These are phyloP conservation scores for Silvanus unidentatus DNA, from an alignment of 2,888 invertebrate genomes.

Conservation along the genomic window DNA sequence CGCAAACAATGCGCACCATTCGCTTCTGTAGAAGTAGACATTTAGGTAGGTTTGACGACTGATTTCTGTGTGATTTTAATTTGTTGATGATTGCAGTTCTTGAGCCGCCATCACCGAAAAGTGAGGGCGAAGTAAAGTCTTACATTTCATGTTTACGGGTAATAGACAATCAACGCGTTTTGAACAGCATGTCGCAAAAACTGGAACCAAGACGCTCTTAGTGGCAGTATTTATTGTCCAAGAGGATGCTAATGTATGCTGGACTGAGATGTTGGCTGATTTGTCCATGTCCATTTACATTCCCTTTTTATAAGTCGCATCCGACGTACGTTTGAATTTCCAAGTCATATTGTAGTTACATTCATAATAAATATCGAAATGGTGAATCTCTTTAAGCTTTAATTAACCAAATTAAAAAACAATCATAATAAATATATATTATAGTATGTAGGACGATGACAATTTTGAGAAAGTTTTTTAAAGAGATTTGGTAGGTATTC, in stretches of 20 bases:
- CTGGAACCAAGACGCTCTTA: slow-evolving; percentile 60
- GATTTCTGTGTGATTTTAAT: background rate
- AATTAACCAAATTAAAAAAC: too few relatives aligned
- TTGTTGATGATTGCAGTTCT: slow-evolving; percentile 56
- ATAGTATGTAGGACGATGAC: too few relatives aligned
- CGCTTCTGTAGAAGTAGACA: slow-evolving; percentile 68
- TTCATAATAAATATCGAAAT: background rate
- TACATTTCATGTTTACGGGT: slow-evolving; percentile 68
- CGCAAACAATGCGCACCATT: slow-evolving; percentile 72
- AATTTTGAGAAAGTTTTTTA: too few relatives aligned
- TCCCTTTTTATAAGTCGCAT: slow-evolving; percentile 22
- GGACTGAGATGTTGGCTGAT: slow-evolving; percentile 26
- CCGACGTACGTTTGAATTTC: slow-evolving; percentile 20
- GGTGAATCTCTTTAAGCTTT: too few relatives aligned
- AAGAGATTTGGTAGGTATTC: too few relatives aligned
- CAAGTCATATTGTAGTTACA: background rate
- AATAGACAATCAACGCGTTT: slow-evolving; percentile 72
- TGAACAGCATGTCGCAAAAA: slow-evolving; percentile 74
- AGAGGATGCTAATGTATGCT: slow-evolving; percentile 18
- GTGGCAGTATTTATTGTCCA: slow-evolving; percentile 26
- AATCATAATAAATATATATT: too few relatives aligned
- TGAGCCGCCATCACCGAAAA: slow-evolving; percentile 65
- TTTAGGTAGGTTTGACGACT: slow-evolving; percentile 50
- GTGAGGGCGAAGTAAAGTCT: slow-evolving; percentile 61
- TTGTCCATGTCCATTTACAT: slow-evolving; percentile 23